Percentiles rank a stretch among this genome's conserved stretches.
Evolutionary conservation across 2,113 vertebrate species (phyloP).

Genomic region (Capricornis sumatraensis): DNA sequence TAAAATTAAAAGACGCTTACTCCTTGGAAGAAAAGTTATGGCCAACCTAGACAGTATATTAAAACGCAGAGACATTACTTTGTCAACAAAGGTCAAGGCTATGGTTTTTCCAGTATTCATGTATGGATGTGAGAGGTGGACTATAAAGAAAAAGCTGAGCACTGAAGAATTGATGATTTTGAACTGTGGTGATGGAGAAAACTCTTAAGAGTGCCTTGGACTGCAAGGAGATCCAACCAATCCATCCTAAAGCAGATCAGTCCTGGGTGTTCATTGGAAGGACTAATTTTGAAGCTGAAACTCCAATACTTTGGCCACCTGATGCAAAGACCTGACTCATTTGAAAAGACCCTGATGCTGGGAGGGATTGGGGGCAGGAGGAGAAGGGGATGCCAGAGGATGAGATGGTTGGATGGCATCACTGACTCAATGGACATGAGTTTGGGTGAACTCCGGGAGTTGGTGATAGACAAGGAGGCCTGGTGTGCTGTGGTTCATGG

Average conservation of each 20-base stretch:
- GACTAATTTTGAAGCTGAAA: neutral
- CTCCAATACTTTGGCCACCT: neutral
- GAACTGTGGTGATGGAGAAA: neutral
- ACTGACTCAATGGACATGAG: neutral
- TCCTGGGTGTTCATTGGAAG: neutral
- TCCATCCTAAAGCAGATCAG: neutral
- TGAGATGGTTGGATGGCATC: neutral
- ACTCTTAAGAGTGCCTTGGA: neutral
- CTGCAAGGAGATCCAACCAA: neutral
- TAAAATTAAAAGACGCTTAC: neutral
- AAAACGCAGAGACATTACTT: neutral
- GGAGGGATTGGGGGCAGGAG: neutral
- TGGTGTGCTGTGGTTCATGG: neutral
- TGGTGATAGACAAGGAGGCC: neutral
- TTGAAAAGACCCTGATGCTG: neutral
- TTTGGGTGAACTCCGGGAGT: rapidly evolving
- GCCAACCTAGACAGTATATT: neutral
- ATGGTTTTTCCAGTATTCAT: neutral
- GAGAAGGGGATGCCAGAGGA: rapidly evolving
- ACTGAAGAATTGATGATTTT: neutral
- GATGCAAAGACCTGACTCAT: neutral
- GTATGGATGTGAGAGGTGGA: neutral
- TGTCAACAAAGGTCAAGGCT: neutral
- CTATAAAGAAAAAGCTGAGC: neutral
- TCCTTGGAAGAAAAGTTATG: neutral